These are phyloP conservation scores for Austrofundulus limnaeus DNA, from an alignment of 2,113 vertebrate genomes.

Conservation along the genomic window DNA sequence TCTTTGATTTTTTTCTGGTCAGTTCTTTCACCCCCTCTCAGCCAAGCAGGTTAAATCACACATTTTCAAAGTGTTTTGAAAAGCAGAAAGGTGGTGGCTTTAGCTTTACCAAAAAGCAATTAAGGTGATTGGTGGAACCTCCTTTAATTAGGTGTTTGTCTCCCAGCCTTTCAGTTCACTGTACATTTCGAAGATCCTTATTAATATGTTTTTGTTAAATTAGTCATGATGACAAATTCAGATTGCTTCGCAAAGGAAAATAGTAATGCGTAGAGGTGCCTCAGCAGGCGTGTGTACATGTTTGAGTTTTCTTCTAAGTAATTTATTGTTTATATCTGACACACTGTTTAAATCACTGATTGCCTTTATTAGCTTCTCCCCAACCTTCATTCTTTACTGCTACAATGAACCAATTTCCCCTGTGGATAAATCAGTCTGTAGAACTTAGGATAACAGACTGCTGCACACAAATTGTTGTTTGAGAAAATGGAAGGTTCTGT, in stretches of 20 bases:
- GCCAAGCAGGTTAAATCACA: conserved; percentile 16
- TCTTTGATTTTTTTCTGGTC: neutral
- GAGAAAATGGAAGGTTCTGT: neutral
- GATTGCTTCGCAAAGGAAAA: conserved; percentile 31
- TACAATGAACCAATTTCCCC: neutral
- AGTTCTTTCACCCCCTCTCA: neutral
- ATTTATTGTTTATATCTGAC: conserved; percentile 7
- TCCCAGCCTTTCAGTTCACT: conserved; percentile 34
- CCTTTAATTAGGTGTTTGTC: conserved; percentile 63
- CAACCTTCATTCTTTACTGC: conserved; percentile 9
- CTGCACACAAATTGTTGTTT: neutral
- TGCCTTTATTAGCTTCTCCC: conserved; percentile 4
- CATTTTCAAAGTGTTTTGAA: conserved; percentile 36
- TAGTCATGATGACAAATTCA: conserved; percentile 27
- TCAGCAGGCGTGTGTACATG: neutral
- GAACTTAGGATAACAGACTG: neutral
- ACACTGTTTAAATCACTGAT: conserved; percentile 7
- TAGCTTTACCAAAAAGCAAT: conserved; percentile 40
- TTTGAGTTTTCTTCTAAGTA: conserved; percentile 12
- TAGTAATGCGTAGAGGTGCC: neutral
- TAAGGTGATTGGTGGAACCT: conserved; percentile 39
- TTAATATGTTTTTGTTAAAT: conserved; percentile 44
- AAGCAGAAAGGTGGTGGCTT: conserved; percentile 30
- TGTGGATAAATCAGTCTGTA: conserved; percentile 5
- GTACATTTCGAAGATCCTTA: conserved; percentile 37